Base-by-base conservation (phyloP, 2,888 invertebrate species). In the Drosophila fungiperda region DNA sequence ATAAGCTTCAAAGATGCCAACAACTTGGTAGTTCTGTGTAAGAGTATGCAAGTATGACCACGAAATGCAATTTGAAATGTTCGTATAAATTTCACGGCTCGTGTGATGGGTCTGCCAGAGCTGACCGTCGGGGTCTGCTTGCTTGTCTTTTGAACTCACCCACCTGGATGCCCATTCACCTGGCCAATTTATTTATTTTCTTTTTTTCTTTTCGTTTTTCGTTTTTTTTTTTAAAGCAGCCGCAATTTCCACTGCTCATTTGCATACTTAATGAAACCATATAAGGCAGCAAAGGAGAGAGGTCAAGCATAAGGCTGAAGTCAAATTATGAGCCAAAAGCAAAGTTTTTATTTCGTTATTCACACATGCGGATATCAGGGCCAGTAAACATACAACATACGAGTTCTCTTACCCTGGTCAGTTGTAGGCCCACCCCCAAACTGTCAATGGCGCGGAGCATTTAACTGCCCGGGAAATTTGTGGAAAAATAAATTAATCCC, bases 201-300 rank as follows among this genome's bases (percentile, higher is more conserved):
- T 53, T 55, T 23, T 29, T 58, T 38, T 20, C 67, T 52, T 68
- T n/a, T 55, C 29, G 54, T 61, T 64, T 58, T 63, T 60, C 38
- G 54, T 66, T 71, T 23, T 23, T 23, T 23, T 26, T 26, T 26
- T 26, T 5, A 58, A 63, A 61, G 50, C 65, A 65, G 52, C 70
- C 68, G 76, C 85, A 82, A 87, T 87, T 89, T 89, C 60, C 87
- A 83, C 76, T 87, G 82, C 85, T 90, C 88, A 90, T 86, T 86
- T 86, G 80, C 86, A 86, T 86, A 76, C 78, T 86, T 86, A 86
- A 86, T 86, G 85, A 86, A 80, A 84, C 73, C 82, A 62, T 75
- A 87, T 66, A 73, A 82, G 80, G 65, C 52, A 29, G 48, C 50
- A 58, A 70, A 55, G 26, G 26, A 17, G 53, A 50, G 59, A 53